phyloP scores from a whole-genome alignment of 2,797 vertebrate species.

The Percopsis omiscomaycus region DNA sequence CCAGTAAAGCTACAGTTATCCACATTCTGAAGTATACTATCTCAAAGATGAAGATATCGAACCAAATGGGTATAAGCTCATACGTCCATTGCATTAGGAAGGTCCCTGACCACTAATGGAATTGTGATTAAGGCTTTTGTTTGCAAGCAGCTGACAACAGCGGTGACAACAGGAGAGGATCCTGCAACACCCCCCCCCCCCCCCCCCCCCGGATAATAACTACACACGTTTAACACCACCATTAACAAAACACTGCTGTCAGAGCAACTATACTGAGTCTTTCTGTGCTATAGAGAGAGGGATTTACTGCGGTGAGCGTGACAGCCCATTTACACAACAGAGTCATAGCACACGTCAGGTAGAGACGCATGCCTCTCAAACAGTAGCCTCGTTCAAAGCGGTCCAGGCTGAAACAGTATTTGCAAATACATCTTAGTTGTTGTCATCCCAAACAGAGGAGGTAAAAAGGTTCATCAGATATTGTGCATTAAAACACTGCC shows the following conservation, averaged over 20 bases:
- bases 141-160: slow-evolving; percentile 31
- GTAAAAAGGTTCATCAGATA: too few species aligned
- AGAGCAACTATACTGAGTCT: slow-evolving; percentile 27
- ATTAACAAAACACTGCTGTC: slow-evolving; percentile 62
- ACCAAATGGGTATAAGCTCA: not conserved
- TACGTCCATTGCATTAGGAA: slow-evolving; percentile 6
- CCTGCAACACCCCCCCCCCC: slow-evolving; percentile 9
- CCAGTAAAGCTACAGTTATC: not conserved
- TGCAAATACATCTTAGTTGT: slow-evolving; percentile 21
- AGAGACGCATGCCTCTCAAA: slow-evolving; percentile 47
- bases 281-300: slow-evolving; percentile 41
- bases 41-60: not conserved
- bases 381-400: slow-evolving; percentile 19
- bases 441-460: slow-evolving; percentile 6
- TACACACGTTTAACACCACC: slow-evolving; percentile 41
- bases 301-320: slow-evolving; percentile 61
- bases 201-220: slow-evolving; percentile 41
- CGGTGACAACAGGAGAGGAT: slow-evolving; percentile 46
- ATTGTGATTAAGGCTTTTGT: slow-evolving; percentile 48
- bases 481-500: too few species aligned
- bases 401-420: slow-evolving; percentile 21
- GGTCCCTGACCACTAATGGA: slow-evolving; percentile 26
- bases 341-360: slow-evolving; percentile 52
- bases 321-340: slow-evolving; percentile 64
- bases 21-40: not conserved